Evolutionary conservation across 92 coral and sea anemone species (phyloP), one percentile per base, ranked within the genome.

Genomic region (Pocillopora grandis): DNA sequence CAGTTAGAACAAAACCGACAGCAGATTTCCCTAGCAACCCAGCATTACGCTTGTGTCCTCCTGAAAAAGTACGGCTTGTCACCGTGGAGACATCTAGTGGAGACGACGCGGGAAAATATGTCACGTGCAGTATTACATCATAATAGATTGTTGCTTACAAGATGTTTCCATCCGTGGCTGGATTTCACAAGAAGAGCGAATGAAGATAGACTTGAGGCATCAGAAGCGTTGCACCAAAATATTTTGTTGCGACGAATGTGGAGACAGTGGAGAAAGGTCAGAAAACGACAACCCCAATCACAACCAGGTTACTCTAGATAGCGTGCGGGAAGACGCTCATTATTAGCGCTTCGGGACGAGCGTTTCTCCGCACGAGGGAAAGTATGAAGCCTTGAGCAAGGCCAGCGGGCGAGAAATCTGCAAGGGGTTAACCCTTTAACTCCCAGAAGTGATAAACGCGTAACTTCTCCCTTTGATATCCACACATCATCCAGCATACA

Each of bases 181-280:
- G 84, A 87, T 69, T 86, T 62, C 57, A 89, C 95, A 42, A 88
- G 87, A 79, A 77, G 70, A 90, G 90, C 86, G 60, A 87, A 78
- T 37, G 85, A 88, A 49, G 86, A 81, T 69, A 90, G 95, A 69
- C 80, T 91, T 66, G 86, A 89, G 75, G 95, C 96, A 60, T 95
- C 98, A 70, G 94, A 90, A 59, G 76, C 72, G 58, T 64, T 97
- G 64, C 71, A 91, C 75, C 88, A 90, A 60, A 84, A 61, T 78
- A 79, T 92, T 58, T 87, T 94, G 48, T 80, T 97, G 6, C 89
- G 92, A 58, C 86, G 90, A 49, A 92, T 93, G 65, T 97, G 95
- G 95, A 87, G 82, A 76, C 95, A 97, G 18, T 97, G 99, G 99
- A 82, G 92, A 86, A 97, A 97, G 97, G 98, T 94, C 7, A 77